Percentiles rank a stretch among this genome's conserved stretches.
These are phyloP conservation scores for Leptothorax acervorum DNA, from an alignment of 2,888 invertebrate species.

Conservation along the genomic window DNA sequence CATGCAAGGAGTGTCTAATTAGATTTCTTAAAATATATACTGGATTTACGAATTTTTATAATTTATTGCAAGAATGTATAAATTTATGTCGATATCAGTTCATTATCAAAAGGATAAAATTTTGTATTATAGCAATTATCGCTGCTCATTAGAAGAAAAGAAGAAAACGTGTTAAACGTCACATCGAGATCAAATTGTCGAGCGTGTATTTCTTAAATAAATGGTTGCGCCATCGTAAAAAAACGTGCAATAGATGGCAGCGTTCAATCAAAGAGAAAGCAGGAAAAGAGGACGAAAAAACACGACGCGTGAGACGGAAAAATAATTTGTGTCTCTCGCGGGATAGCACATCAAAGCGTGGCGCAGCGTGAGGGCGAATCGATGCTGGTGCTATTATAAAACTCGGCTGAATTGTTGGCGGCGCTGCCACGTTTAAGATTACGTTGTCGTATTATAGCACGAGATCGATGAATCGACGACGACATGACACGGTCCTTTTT, in stretches of 20 bases:
- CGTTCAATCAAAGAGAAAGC: background rate
- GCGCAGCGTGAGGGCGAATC: constrained; percentile 56
- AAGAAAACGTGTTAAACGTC: constrained; percentile 1
- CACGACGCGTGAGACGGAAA: background rate
- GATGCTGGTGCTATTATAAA: constrained; percentile 65
- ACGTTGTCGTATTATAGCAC: constrained; percentile 60
- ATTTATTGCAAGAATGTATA: background rate
- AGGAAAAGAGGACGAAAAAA: background rate
- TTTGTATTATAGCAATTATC: background rate
- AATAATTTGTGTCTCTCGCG: constrained; percentile 49
- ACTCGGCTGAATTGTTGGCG: constrained; percentile 53
- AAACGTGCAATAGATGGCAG: background rate
- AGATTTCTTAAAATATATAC: background rate
- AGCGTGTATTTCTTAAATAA: constrained; percentile 18
- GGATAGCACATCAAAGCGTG: constrained; percentile 33
- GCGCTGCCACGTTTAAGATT: constrained; percentile 53
- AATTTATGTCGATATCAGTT: background rate
- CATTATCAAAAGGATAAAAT: background rate
- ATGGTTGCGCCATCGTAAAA: background rate
- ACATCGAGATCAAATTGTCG: background rate
- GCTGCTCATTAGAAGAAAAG: background rate
- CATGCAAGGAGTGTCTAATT: background rate
- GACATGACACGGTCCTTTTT: background rate
- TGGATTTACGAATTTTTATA: background rate
- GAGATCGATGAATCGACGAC: constrained; percentile 64